Evolutionary conservation across 2,113 vertebrate species (phyloP), one percentile per base, ranked within the genome.

Genomic region (Nothobranchius furzeri): DNA sequence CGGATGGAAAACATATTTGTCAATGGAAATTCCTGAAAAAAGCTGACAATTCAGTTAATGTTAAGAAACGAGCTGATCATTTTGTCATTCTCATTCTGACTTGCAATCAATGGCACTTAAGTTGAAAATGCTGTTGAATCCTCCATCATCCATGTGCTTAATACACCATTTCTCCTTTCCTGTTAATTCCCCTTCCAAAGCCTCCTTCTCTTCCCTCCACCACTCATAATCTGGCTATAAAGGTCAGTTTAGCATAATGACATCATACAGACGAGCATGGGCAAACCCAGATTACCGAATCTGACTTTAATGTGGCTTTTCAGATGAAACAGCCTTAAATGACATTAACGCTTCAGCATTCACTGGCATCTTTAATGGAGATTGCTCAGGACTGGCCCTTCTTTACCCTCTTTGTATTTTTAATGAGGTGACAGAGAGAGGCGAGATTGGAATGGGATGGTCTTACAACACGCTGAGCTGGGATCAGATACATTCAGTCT

Each of bases 171-270:
- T 88, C 82, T 79, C 84, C 88, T 88, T 86, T 85, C 76, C 77
- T 85, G 74, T 83, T 89, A 90, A 90, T 88, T 89, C 85, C 75
- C 72, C 73, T 76, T 46, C 80, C 79, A 84, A 88, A 85, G 77
- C 84, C 73, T 81, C 68, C 75, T 50, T 79, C 82, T 75, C 58
- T 69, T 84, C 66, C 80, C 71, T 75, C 54, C 84, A 75, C 84
- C 71, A 71, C 61, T 83, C 83, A 86, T 92, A 91, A 93, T 92
- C 90, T 90, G 74, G 86, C 82, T 84, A 84, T 88, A 92, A 93
- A 93, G 91, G 91, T 93, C 92, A 93, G 88, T 92, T 92, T 91
- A 91, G 90, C 91, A 93, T 93, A 92, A 92, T 91, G 89, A 91
- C 91, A 92, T 92, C 90, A 91, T 80, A 90, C 78, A 89, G 86